These are phyloP conservation scores for Stenichneumon culpator DNA, from an alignment of 2,888 invertebrate species.

Conservation along the genomic window DNA sequence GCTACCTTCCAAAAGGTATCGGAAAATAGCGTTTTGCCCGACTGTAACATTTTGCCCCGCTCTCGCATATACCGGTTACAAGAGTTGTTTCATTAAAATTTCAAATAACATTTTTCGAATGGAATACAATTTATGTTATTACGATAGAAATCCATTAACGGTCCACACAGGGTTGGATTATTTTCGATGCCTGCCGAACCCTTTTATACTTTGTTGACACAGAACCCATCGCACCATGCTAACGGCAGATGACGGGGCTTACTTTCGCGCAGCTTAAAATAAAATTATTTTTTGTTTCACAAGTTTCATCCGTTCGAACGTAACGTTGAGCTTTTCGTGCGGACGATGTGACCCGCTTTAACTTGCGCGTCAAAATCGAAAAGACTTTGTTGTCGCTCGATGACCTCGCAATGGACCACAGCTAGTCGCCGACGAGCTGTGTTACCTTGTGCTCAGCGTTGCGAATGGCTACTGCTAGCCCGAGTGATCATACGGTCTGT, in stretches of 20 bases:
- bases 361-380: constrained; percentile 53
- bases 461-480: constrained; percentile 42
- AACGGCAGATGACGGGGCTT: background rate
- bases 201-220: background rate
- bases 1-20: too few species aligned
- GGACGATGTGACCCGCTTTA: constrained; percentile 37
- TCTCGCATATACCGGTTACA: too few species aligned
- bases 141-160: background rate
- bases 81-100: too few species aligned
- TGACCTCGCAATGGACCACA: constrained; percentile 46
- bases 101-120: background rate
- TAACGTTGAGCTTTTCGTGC: constrained; percentile 37
- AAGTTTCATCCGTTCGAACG: constrained; percentile 46
- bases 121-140: background rate
- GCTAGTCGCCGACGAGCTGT: constrained; percentile 38
- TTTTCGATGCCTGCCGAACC: background rate
- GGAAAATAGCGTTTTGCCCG: too few species aligned
- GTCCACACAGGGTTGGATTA: background rate
- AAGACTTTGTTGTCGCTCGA: constrained; percentile 51
- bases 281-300: constrained; percentile 22
- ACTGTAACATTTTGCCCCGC: too few species aligned
- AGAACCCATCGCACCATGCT: background rate
- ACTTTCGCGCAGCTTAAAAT: constrained; percentile 36
- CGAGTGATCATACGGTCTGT: background rate
- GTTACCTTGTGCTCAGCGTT: constrained; percentile 50